Percentiles rank a stretch among this genome's conserved stretches.
These are phyloP conservation scores for Spea multiplicata DNA, from an alignment of 2,113 vertebrate species.

Conservation along the genomic window DNA sequence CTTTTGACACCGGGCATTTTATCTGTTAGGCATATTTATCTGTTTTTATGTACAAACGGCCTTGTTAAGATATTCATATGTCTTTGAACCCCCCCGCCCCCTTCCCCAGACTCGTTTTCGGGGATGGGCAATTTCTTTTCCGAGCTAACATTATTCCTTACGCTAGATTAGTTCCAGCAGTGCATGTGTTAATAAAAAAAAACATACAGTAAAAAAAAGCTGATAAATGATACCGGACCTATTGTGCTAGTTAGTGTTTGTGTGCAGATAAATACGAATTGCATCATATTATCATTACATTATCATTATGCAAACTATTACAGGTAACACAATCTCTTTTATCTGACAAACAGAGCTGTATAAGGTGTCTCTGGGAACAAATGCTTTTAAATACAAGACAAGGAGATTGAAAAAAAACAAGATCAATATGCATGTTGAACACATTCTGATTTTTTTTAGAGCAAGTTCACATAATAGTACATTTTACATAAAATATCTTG, in stretches of 20 bases:
- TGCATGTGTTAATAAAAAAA: constrained; percentile 25
- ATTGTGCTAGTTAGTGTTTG: constrained; percentile 28
- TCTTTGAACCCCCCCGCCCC: too few relatives aligned
- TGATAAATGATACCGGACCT: constrained; percentile 45
- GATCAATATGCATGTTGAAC: constrained; percentile 3
- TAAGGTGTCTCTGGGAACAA: constrained; percentile 44
- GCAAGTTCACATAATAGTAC: neutral
- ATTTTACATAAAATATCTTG: neutral
- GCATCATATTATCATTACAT: constrained; percentile 47
- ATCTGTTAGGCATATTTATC: too few relatives aligned
- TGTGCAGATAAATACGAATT: constrained; percentile 31
- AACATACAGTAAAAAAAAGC: constrained; percentile 23
- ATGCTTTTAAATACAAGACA: constrained; percentile 13
- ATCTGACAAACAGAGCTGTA: constrained; percentile 34
- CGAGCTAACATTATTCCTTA: too few relatives aligned
- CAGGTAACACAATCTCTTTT: constrained; percentile 44
- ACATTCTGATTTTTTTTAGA: neutral
- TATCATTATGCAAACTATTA: constrained; percentile 37
- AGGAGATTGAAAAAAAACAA: neutral
- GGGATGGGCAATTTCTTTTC: too few relatives aligned
- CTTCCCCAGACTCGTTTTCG: too few relatives aligned
- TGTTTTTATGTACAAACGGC: too few relatives aligned
- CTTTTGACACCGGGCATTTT: too few relatives aligned
- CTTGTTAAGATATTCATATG: too few relatives aligned
- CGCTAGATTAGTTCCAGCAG: neutral